phyloP scores from a whole-genome alignment of 2,113 vertebrate genomes.

The Hiodon alosoides region DNA sequence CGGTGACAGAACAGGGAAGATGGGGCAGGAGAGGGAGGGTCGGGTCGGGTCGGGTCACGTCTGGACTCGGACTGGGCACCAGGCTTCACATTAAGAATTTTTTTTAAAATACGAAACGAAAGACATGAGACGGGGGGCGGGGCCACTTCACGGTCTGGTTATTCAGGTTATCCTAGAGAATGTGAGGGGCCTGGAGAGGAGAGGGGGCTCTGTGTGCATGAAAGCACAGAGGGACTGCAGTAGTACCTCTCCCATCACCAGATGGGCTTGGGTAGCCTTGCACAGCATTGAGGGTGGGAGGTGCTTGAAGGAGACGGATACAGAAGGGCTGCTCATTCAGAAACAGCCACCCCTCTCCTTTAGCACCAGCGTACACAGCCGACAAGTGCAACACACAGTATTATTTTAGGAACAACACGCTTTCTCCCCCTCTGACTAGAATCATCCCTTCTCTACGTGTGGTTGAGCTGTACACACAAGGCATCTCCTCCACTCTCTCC shows the following conservation, averaged over 20 bases:
- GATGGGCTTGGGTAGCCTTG: constrained; percentile 32
- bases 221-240: background rate
- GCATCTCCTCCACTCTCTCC: constrained; percentile 41
- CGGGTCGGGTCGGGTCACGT: constrained; percentile 47
- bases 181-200: constrained; percentile 17
- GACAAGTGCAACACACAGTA: constrained; percentile 34
- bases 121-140: constrained; percentile 23
- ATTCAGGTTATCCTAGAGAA: constrained; percentile 40
- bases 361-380: constrained; percentile 49
- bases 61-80: constrained; percentile 74
- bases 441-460: background rate
- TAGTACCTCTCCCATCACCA: constrained; percentile 30
- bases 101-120: constrained; percentile 9
- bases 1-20: background rate
- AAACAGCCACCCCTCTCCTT: constrained; percentile 40
- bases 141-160: constrained; percentile 20
- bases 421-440: background rate
- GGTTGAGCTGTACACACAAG: constrained; percentile 51
- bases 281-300: constrained; percentile 16
- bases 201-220: no score
- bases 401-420: background rate
- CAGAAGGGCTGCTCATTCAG: constrained; percentile 25
- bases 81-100: constrained; percentile 36
- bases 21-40: background rate
- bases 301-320: constrained; percentile 29